Base-by-base conservation (phyloP, 2,888 invertebrate genomes). In the Heliconius charithonia region DNA sequence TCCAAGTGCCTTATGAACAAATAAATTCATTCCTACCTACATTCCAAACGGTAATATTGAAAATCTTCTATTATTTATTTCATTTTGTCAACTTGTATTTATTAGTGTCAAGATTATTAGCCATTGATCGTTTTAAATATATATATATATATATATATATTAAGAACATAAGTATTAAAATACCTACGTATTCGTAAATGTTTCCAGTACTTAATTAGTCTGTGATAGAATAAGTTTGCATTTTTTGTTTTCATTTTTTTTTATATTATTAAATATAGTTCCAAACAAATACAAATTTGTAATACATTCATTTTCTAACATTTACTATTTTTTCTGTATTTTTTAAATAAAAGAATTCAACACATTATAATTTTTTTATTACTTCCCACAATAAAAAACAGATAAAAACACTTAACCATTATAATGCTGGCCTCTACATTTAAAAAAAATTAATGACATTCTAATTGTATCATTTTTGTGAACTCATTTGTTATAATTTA, bases 1-100 rank as follows among this genome's bases (percentile, higher is more conserved):
- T 95, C 91, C 90, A 94, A 94, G 93, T 95, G 94, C 94, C 94
- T 94, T 94, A 94, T 88, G 91, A 93, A 92, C 92, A 93, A 93
- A 92, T 92, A 87, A 86, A 90, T 89, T 88, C 91, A 94, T 93
- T 93, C 91, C 92, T 90, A 90, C 84, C 85, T 87, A 89, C 90
- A 92, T 92, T 93, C 90, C 91, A 89, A 66, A 79, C 79, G 78
- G 65, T 74, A 71, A 79, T 67, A 45, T 59, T 70, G 59, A 59
- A 59, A 72, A 65, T 27, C 41, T 45, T 41, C 45, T 62, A 25
- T 63, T 74, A 65, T 74, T 74, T 63, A 63, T 63, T 74, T 65
- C 4, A 41, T 80, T 80, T 66, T 32, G 29, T 69, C 59, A n/a
- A 59, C 69, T 74, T 74, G 29, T 76, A 62, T 56, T 65, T 25